Evolutionary conservation across 1,140 invertebrate species (phyloP).

Genomic region (Aethina tumida): DNA sequence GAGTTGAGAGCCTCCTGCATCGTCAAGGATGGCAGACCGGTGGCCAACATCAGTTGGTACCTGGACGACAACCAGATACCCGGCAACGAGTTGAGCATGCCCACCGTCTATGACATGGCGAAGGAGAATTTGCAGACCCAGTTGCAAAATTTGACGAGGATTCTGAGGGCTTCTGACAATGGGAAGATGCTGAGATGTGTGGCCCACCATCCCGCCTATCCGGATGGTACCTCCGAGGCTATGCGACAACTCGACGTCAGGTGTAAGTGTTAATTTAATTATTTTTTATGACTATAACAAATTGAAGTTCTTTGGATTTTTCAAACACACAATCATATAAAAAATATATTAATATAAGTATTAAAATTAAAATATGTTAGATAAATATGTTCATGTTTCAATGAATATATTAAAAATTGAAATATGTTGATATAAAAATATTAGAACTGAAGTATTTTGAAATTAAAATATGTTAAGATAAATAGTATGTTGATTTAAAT

Average conservation of each 20-base stretch:
- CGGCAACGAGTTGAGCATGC: conserved; percentile 42
- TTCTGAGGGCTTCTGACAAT: conserved; percentile 51
- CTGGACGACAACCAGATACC: conserved; percentile 49
- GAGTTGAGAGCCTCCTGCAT: conserved; percentile 51
- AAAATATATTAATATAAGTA: too few relatives aligned
- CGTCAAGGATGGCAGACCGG: conserved; percentile 56
- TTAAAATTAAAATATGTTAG: too few relatives aligned
- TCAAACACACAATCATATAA: too few relatives aligned
- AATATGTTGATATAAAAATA: too few relatives aligned
- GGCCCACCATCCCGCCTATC: conserved; percentile 51
- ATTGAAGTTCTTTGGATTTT: not conserved
- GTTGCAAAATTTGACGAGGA: conserved; percentile 51
- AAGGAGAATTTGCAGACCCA: conserved; percentile 44
- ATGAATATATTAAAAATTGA: too few relatives aligned
- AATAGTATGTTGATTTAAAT: too few relatives aligned
- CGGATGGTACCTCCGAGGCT: conserved; percentile 36
- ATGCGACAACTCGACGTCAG: conserved; percentile 45
- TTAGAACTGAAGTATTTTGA: too few relatives aligned
- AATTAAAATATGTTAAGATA: too few relatives aligned
- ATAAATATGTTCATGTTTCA: too few relatives aligned
- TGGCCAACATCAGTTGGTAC: conserved; percentile 60
- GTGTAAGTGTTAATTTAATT: conserved; percentile 43
- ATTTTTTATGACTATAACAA: not conserved
- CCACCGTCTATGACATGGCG: conserved; percentile 38
- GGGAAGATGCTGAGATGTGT: conserved; percentile 52